Percentiles rank a stretch among this genome's conserved stretches.
phyloP scores from a whole-genome alignment of 2,888 invertebrate species.

The Allacma fusca region DNA sequence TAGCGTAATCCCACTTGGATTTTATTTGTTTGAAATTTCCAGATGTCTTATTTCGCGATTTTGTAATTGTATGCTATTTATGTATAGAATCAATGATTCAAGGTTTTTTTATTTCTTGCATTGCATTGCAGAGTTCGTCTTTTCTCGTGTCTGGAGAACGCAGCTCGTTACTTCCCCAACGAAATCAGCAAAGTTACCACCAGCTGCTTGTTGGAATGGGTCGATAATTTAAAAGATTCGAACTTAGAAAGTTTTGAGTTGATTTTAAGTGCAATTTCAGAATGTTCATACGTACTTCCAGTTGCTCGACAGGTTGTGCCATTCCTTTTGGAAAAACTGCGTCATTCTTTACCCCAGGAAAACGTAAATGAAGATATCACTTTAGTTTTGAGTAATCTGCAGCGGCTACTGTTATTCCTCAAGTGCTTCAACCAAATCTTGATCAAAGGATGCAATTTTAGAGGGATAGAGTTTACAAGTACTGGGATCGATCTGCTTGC shows the following conservation, averaged over 20 bases:
- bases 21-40: no score
- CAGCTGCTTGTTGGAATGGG: not conserved
- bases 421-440: no score
- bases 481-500: no score
- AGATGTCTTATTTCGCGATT: no score
- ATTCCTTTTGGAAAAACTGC: slow-evolving; percentile 32
- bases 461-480: no score
- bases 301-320: slow-evolving; percentile 21
- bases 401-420: no score
- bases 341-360: no score
- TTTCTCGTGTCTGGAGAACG: slow-evolving; percentile 24
- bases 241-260: slow-evolving; percentile 22
- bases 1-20: no score
- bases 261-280: slow-evolving; percentile 26
- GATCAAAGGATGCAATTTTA: no score
- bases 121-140: slow-evolving; percentile 22
- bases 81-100: not conserved
- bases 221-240: not conserved
- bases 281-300: slow-evolving; percentile 24
- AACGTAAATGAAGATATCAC: no score
- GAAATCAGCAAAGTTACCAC: not conserved
- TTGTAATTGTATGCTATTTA: not conserved
- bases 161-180: not conserved
- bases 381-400: no score
- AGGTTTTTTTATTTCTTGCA: not conserved